These are phyloP conservation scores for Piaya cayana DNA, from an alignment of 2,113 vertebrate species.

Conservation along the genomic window DNA sequence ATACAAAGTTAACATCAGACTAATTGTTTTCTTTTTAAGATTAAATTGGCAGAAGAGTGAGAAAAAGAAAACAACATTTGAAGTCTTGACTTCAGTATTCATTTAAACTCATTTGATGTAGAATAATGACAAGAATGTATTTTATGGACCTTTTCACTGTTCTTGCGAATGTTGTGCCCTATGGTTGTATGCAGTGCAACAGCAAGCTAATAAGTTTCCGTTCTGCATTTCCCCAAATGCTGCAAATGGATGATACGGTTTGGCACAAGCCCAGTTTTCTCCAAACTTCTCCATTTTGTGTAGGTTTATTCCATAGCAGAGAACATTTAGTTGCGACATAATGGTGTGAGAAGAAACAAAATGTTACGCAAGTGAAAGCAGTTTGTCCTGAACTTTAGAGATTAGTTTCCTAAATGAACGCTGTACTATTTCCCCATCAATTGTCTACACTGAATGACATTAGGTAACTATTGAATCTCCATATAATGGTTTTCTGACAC, in stretches of 20 bases:
- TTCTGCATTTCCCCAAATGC: slow-evolving; percentile 50
- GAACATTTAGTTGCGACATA: slow-evolving; percentile 68
- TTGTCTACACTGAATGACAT: slow-evolving; percentile 55
- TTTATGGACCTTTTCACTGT: slow-evolving; percentile 49
- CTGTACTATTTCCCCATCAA: slow-evolving; percentile 66
- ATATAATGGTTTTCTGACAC: background rate
- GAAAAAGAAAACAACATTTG: background rate
- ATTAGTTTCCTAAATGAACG: slow-evolving; percentile 71
- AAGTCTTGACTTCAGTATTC: background rate
- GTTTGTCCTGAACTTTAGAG: slow-evolving; percentile 67
- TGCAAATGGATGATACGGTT: slow-evolving; percentile 65
- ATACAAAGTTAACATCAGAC: background rate
- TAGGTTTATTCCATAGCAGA: slow-evolving; percentile 62
- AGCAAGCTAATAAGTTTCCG: slow-evolving; percentile 46
- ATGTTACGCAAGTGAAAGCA: slow-evolving; percentile 64
- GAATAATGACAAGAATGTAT: background rate
- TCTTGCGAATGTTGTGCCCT: slow-evolving; percentile 3
- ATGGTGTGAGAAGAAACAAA: slow-evolving; percentile 52
- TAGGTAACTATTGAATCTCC: slow-evolving; percentile 58
- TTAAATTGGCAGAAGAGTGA: background rate
- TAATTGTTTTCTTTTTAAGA: background rate
- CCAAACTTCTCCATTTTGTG: slow-evolving; percentile 70
- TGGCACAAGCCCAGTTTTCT: slow-evolving; percentile 50
- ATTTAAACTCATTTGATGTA: background rate
- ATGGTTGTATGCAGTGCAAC: background rate